A percentile compares a stretch with the other conserved stretches of the same genome.
phyloP scores from a whole-genome alignment of 2,888 invertebrate genomes.

The Caradrina clavipalpis region DNA sequence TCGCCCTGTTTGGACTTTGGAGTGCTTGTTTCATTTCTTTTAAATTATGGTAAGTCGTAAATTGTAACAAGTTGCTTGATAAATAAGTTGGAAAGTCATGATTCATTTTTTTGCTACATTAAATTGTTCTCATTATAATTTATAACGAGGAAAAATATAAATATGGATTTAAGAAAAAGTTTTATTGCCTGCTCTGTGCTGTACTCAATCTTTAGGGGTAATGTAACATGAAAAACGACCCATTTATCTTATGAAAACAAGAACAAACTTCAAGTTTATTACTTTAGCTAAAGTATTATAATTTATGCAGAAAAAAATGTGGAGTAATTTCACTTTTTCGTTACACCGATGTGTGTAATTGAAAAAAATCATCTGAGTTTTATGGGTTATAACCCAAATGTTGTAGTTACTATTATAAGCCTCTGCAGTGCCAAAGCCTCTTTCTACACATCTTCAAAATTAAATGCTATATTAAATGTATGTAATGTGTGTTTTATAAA shows the following conservation, averaged over 20 bases:
- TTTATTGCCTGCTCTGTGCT: slow-evolving; percentile 11
- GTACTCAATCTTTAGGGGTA: slow-evolving; percentile 1
- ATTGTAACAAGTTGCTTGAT: slow-evolving; percentile 18
- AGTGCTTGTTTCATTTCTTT: slow-evolving; percentile 26
- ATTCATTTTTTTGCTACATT: slow-evolving; percentile 13
- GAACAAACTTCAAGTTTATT: slow-evolving; percentile 69
- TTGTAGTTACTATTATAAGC: no score
- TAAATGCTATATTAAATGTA: no score
- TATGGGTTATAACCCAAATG: neutral
- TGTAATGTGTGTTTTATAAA: no score
- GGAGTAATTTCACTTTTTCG: slow-evolving; percentile 66
- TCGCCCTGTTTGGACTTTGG: slow-evolving; percentile 28
- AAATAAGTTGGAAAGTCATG: slow-evolving; percentile 18
- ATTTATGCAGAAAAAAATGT: slow-evolving; percentile 70
- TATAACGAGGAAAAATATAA: slow-evolving; percentile 29
- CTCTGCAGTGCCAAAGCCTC: no score
- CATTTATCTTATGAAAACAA: slow-evolving; percentile 71
- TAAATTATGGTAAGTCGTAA: slow-evolving; percentile 20
- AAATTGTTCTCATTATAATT: slow-evolving; percentile 33
- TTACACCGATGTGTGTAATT: slow-evolving; percentile 46
- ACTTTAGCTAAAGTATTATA: slow-evolving; percentile 65
- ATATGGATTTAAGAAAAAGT: slow-evolving; percentile 18
- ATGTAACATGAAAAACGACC: slow-evolving; percentile 25
- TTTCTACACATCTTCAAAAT: no score
- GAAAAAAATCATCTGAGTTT: slow-evolving; percentile 58